Conservation (phyloP, 1,140 invertebrate species). For the Whitmania pigra region DNA sequence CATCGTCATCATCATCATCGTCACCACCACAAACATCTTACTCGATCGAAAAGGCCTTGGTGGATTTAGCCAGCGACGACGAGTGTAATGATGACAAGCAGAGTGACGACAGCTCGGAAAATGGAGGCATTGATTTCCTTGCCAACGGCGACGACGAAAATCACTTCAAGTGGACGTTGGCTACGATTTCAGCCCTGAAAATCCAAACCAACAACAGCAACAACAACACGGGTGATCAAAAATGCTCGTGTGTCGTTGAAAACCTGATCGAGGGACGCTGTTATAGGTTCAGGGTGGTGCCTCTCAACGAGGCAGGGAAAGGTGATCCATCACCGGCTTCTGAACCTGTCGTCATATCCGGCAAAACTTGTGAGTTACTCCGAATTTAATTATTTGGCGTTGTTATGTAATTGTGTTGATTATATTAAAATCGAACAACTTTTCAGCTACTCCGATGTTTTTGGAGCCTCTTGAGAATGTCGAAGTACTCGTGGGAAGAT, state of each 20-base stretch:
- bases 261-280: conserved; percentile 81
- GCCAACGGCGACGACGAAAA: neutral
- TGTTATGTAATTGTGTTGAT: neutral
- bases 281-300: conserved; percentile 93
- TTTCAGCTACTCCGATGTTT: conserved; percentile 25
- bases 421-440: neutral
- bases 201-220: neutral
- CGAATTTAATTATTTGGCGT: neutral
- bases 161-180: neutral
- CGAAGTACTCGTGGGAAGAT: conserved; percentile 25
- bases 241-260: neutral
- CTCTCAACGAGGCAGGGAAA: conserved; percentile 84
- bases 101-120: neutral
- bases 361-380: conserved; percentile 5
- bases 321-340: conserved; percentile 55
- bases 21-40: neutral
- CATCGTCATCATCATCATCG: neutral
- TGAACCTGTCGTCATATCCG: neutral
- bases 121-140: neutral
- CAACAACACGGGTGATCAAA: neutral
- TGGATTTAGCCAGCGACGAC: neutral
- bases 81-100: neutral
- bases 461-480: conserved; percentile 20
- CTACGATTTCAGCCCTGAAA: neutral
- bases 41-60: neutral